Percentiles rank a stretch among this genome's conserved stretches.
Evolutionary conservation across 2,888 invertebrate genomes (phyloP).

Genomic region (Protonemura montana): DNA sequence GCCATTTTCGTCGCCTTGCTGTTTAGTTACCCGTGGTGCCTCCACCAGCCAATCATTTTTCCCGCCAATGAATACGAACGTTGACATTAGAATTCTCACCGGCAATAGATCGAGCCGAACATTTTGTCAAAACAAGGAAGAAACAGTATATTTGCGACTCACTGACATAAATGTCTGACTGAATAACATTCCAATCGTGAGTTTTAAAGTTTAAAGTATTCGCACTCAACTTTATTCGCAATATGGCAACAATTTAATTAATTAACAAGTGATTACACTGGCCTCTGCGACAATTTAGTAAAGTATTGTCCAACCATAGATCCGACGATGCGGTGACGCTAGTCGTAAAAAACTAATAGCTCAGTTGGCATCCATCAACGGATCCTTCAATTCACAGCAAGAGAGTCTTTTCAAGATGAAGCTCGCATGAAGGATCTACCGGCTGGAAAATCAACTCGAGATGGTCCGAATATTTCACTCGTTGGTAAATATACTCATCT

Average conservation of each 20-base stretch:
- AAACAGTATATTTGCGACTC: too few species aligned
- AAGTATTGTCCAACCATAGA: background rate
- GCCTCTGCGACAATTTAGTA: background rate
- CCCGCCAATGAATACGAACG: too few species aligned
- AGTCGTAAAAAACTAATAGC: background rate
- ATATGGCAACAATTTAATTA: background rate
- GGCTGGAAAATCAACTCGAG: too few species aligned
- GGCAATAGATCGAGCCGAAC: too few species aligned
- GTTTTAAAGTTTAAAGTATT: too few species aligned
- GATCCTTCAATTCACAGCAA: background rate
- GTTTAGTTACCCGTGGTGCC: too few species aligned
- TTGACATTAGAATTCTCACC: too few species aligned
- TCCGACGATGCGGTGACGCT: background rate
- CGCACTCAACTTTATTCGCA: background rate
- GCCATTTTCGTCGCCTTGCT: too few species aligned
- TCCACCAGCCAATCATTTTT: too few species aligned
- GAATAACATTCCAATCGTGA: too few species aligned
- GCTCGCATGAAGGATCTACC: background rate
- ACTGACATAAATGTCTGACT: too few species aligned
- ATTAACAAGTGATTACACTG: background rate
- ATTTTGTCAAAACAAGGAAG: too few species aligned
- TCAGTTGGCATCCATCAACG: background rate
- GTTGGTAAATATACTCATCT: background rate
- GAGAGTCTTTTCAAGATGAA: background rate
- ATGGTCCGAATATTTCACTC: background rate